Base-by-base conservation (phyloP, 1,140 invertebrate genomes). In the Aphelinus atriplicis region DNA sequence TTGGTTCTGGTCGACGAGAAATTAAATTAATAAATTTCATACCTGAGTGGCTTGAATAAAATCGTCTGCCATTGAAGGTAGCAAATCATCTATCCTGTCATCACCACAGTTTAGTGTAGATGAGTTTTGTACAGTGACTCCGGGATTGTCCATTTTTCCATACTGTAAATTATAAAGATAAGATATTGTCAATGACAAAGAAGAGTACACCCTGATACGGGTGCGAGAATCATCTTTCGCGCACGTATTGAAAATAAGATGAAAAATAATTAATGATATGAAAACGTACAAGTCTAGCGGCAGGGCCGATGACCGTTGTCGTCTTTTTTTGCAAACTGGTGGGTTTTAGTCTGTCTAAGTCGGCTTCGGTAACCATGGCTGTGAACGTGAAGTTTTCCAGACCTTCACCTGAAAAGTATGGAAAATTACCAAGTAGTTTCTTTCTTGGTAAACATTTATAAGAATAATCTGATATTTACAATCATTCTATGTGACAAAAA, bases 281-380 rank as follows among this genome's bases (percentile, higher is more conserved):
- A 1, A 50, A 62, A 71, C 69, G 58, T 71, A 71, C 60, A 51
- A 71, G 55, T 70, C 57, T 50, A 43, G 60, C 58, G 42, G 2
- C 46, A 10, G 56, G 48, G 48, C 26, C 45, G 47, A 70, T 51
- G n/a, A 51, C 53, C 46, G 60, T 63, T 42, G 5, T 45, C 6
- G 3, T 26, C 60, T 62, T 71, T 50, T 63, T 62, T 51, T 60
- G 62, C 9, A 43, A 7, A 60, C 69, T 63, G 46, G 42, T 46
- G 4, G 45, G 7, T 71, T 71, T 62, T 50, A 53, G 9, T 51
- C 55, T 71, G 4, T 46, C 48, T 3, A 71, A 62, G 56, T 71
- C 69, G 2, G 60, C 50, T 71, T 71, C 69, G 3, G 69, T 4
- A 63, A 71, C 7, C 3, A 26, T 26, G 26, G 69, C 53, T 7